phyloP scores from a whole-genome alignment of 2,888 invertebrate species.

The Synanthedon andrenaeformis region DNA sequence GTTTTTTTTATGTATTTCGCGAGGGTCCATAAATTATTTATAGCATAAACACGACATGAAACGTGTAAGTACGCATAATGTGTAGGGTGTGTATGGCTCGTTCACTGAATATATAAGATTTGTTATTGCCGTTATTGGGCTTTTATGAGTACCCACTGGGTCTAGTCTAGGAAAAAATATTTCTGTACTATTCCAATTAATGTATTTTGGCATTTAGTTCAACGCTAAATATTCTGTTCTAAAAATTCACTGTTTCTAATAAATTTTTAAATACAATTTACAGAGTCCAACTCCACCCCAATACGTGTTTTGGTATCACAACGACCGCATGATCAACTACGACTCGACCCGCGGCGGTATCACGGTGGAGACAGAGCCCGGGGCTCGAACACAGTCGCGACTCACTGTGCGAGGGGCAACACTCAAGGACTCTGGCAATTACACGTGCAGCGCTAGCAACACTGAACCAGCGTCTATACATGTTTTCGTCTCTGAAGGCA shows the following conservation, averaged over 20 bases:
- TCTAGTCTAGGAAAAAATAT: too few species aligned
- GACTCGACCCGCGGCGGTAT: conserved; percentile 85
- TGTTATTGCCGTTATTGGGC: too few species aligned
- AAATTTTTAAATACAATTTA: too few species aligned
- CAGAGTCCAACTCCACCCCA: conserved; percentile 94
- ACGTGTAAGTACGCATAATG: too few species aligned
- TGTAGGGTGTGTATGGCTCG: too few species aligned
- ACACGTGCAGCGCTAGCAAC: conserved; percentile 91
- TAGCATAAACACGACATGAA: not conserved
- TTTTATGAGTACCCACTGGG: too few species aligned
- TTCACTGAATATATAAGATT: too few species aligned
- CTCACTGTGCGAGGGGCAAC: conserved; percentile 88
- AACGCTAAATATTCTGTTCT: too few species aligned
- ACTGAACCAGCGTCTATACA: conserved; percentile 90
- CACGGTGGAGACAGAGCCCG: conserved; percentile 88
- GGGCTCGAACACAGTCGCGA: conserved; percentile 86
- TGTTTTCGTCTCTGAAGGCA: conserved; percentile 92
- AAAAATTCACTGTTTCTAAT: too few species aligned
- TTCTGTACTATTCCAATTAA: too few species aligned
- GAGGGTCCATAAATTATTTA: not conserved
- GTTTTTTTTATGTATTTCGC: not conserved
- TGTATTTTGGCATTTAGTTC: too few species aligned
- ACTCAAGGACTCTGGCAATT: conserved; percentile 90
- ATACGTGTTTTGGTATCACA: conserved; percentile 97
- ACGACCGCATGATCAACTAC: conserved; percentile 94